Evolutionary conservation across 1,140 invertebrate species (phyloP).

Genomic region (Archivesica marissinica): DNA sequence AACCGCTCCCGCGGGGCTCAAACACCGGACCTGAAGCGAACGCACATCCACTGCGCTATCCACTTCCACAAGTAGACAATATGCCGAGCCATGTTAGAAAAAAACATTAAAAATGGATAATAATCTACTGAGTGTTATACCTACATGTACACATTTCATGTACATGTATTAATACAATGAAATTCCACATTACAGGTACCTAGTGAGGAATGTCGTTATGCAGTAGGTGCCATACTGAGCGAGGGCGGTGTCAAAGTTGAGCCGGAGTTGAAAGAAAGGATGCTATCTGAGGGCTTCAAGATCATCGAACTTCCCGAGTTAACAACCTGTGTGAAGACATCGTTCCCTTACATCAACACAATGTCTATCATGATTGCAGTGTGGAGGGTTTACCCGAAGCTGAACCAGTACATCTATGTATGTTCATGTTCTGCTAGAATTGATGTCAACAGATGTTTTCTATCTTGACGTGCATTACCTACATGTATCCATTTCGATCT

Average conservation of each 20-base stretch:
- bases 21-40: too few relatives aligned
- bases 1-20: too few relatives aligned
- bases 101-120: too few relatives aligned
- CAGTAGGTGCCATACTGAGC: slow-evolving; percentile 81
- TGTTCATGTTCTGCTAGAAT: background rate
- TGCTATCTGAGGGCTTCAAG: slow-evolving; percentile 80
- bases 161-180: background rate
- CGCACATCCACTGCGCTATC: too few relatives aligned
- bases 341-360: slow-evolving; percentile 84
- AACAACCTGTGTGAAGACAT: slow-evolving; percentile 80
- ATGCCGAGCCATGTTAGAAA: too few relatives aligned
- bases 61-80: too few relatives aligned
- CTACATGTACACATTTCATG: background rate
- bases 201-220: slow-evolving; percentile 79
- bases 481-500: too few relatives aligned
- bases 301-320: slow-evolving; percentile 82
- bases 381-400: slow-evolving; percentile 83
- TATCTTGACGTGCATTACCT: background rate
- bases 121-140: too few relatives aligned
- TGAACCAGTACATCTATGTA: slow-evolving; percentile 83
- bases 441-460: background rate
- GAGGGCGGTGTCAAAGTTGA: slow-evolving; percentile 73
- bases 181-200: slow-evolving; percentile 74
- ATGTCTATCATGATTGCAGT: slow-evolving; percentile 84
- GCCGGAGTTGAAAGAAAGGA: slow-evolving; percentile 63